Conservation (phyloP, 2,113 vertebrate species). For the Chrysochloris asiatica region DNA sequence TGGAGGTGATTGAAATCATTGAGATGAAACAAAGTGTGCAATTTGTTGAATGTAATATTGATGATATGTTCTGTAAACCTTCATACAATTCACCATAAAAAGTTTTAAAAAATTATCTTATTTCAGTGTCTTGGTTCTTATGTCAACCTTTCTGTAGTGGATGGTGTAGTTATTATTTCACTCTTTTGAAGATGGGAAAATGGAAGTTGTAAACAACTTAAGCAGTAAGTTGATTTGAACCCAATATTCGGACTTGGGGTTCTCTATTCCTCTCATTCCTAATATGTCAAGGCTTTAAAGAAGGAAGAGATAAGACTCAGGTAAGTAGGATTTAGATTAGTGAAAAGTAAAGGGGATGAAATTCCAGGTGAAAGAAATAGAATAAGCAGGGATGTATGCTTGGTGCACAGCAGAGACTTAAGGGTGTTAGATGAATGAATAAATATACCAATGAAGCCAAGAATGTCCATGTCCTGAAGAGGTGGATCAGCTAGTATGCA, state of each 20-base stretch:
- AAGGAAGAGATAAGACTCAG: not conserved
- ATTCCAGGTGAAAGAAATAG: not conserved
- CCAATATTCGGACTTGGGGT: not conserved
- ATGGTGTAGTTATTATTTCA: not conserved
- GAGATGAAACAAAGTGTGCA: too few species aligned
- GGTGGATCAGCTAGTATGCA: not conserved
- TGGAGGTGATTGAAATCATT: too few species aligned
- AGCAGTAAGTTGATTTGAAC: not conserved
- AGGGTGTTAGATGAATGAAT: not conserved
- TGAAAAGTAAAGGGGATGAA: not conserved
- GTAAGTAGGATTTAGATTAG: conserved; percentile 18
- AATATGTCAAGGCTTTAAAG: not conserved
- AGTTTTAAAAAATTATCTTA: too few species aligned
- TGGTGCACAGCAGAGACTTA: not conserved
- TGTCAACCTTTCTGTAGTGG: not conserved
- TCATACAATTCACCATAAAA: too few species aligned
- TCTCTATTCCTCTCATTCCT: not conserved
- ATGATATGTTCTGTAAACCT: too few species aligned
- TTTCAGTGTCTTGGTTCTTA: not conserved
- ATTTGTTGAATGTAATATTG: too few species aligned
- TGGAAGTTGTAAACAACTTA: not conserved
- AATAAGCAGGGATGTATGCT: not conserved
- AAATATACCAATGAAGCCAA: not conserved
- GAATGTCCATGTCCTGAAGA: not conserved
- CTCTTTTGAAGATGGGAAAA: not conserved